These are phyloP conservation scores for Amphiprion clarkii DNA, from an alignment of 2,797 vertebrate genomes.

Conservation along the genomic window DNA sequence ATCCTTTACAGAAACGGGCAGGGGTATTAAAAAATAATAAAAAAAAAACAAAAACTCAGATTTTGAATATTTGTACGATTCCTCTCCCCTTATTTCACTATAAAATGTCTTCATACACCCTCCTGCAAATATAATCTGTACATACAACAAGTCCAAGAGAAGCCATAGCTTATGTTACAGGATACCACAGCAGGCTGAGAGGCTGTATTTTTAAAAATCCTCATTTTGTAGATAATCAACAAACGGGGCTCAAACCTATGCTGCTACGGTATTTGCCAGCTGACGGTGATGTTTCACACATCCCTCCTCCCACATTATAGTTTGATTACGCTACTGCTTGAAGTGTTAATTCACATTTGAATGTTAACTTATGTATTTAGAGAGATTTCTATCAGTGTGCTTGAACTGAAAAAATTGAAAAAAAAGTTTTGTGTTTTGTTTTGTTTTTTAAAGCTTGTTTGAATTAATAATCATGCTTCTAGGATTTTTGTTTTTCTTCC, in stretches of 20 bases:
- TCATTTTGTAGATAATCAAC: constrained; percentile 65
- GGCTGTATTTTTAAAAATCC: constrained; percentile 21
- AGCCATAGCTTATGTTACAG: constrained; percentile 53
- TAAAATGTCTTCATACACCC: constrained; percentile 12
- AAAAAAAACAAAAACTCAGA: constrained; percentile 10
- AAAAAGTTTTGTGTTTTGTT: constrained; percentile 43
- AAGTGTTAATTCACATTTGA: constrained; percentile 82
- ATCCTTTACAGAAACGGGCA: constrained; percentile 46
- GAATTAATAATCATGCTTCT: constrained; percentile 61
- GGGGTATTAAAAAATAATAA: background rate
- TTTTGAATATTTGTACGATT: constrained; percentile 60
- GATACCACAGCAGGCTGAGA: constrained; percentile 34
- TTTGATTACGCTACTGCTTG: constrained; percentile 78
- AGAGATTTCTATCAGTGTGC: constrained; percentile 70
- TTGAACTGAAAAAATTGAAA: constrained; percentile 45
- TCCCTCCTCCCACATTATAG: constrained; percentile 50
- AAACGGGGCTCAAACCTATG: constrained; percentile 74
- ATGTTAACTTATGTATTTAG: constrained; percentile 85
- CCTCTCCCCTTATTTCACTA: constrained; percentile 14
- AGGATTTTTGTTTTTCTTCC: constrained; percentile 58
- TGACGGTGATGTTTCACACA: constrained; percentile 53
- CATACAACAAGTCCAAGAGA: constrained; percentile 34
- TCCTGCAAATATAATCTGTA: constrained; percentile 15
- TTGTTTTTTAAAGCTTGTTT: constrained; percentile 44
- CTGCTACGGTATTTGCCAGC: constrained; percentile 78